phyloP scores from a whole-genome alignment of 92 coral and sea anemone genomes.

The Siderastrea radians region DNA sequence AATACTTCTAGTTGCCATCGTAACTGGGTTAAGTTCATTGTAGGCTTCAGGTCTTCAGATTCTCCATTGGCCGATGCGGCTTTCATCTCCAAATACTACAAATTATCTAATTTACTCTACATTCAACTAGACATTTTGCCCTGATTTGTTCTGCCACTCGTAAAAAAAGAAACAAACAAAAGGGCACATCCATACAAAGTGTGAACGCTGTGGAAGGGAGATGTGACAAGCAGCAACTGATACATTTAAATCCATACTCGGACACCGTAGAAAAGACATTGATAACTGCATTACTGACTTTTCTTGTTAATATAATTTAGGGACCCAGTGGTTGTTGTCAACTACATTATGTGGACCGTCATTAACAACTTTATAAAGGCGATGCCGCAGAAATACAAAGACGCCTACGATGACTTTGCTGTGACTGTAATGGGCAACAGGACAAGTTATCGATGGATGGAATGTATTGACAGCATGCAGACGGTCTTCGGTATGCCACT shows the following conservation, averaged over 20 bases:
- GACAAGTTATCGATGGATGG: conserved; percentile 26
- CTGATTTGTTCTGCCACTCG: too few species aligned
- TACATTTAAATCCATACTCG: not conserved
- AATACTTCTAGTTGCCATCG: not conserved
- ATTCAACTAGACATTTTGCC: too few species aligned
- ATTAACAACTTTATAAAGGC: conserved; percentile 23
- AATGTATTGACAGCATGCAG: conserved; percentile 41
- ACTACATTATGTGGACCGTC: conserved; percentile 63
- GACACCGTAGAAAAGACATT: too few species aligned
- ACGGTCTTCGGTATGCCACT: conserved; percentile 34
- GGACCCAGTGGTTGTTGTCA: conserved; percentile 42
- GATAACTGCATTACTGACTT: not conserved
- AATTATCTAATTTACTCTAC: too few species aligned
- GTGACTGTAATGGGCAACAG: conserved; percentile 2
- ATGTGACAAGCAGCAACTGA: not conserved
- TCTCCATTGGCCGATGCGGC: too few species aligned
- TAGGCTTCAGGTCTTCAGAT: too few species aligned
- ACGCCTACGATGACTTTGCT: not conserved
- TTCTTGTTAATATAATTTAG: not conserved
- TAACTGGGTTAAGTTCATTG: too few species aligned
- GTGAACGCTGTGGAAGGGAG: not conserved
- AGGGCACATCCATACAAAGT: too few species aligned
- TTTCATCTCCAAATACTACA: too few species aligned
- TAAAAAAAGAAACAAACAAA: too few species aligned
- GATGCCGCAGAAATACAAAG: conserved; percentile 30